phyloP scores from a whole-genome alignment of 2,113 vertebrate species.

The Lepus europaeus region DNA sequence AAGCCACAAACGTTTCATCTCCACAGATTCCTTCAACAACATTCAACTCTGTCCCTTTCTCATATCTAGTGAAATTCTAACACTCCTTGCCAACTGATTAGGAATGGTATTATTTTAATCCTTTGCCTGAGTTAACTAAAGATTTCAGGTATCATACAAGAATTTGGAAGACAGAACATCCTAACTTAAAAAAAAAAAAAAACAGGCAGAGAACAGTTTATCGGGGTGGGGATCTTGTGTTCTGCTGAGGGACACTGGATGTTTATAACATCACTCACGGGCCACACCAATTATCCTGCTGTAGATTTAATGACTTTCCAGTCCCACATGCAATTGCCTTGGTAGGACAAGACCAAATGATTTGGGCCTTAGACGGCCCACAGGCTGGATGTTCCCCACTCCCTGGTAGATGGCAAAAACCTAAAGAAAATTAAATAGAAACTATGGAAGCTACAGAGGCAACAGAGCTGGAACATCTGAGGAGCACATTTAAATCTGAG shows the following conservation, averaged over 20 bases:
- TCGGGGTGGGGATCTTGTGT: no score
- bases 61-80: neutral
- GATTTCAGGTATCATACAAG: neutral
- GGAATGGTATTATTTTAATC: neutral
- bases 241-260: no score
- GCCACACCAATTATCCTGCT: no score
- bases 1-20: neutral
- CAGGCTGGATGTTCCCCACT: no score
- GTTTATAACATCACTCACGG: no score
- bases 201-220: neutral
- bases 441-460: neutral
- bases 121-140: neutral
- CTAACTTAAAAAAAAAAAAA: slow-evolving; percentile 53
- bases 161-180: neutral
- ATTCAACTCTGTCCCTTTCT: neutral
- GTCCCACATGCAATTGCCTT: no score
- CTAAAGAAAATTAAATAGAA: neutral
- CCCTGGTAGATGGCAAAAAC: neutral
- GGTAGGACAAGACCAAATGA: no score
- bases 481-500: neutral
- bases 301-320: no score
- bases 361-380: no score
- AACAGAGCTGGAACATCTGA: neutral
- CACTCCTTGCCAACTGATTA: neutral
- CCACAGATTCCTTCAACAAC: neutral